Base-by-base conservation (phyloP, 2,797 vertebrate species). In the Scyliorhinus canicula region DNA sequence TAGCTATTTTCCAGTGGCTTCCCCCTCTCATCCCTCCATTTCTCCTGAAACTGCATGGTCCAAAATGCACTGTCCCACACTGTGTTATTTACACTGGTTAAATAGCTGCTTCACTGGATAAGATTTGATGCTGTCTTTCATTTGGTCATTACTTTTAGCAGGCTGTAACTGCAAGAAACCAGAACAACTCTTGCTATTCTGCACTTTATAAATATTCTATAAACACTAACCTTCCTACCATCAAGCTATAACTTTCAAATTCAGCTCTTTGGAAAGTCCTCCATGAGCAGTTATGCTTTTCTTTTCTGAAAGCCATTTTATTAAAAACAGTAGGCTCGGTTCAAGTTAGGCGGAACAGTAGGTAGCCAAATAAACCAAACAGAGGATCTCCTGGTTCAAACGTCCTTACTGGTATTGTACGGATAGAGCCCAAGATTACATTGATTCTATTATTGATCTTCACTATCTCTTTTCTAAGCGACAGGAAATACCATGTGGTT, bases 401-500 rank as follows among this genome's bases (percentile, higher is more conserved):
- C 93, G 71, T 74, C 44, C 67, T 74, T 94, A 94, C n/a, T 94
- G 93, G 47, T 44, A 94, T 31, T 8, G 69, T n/a, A 19, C n/a
- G 31, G 55, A 94, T 44, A 47, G 9, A 93, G 44, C 93, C 93
- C 6, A 93, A 52, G 44, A 35, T 50, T 40, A 94, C 69, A 74
- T 74, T 55, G 93, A 74, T 52, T 94, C 69, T 52, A 55, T 67
- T 94, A 94, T n/a, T 94, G 93, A 94, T 94, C 35, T 90, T 47
- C 93, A 94, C 67, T 52, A 55, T 26, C 69, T 19, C 31, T 94
- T 71, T 74, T 55, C 44, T 74, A 74, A 55, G 93, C 14, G 31
- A 94, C 65, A 55, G 93, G 69, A 94, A 94, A 94, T 94, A 93
- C 93, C 67, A 94, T 52, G 67, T 74, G 93, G 69, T 94, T 94